Evolutionary conservation across 2,888 invertebrate genomes (phyloP).

Genomic region (Melinaea menophilus): DNA sequence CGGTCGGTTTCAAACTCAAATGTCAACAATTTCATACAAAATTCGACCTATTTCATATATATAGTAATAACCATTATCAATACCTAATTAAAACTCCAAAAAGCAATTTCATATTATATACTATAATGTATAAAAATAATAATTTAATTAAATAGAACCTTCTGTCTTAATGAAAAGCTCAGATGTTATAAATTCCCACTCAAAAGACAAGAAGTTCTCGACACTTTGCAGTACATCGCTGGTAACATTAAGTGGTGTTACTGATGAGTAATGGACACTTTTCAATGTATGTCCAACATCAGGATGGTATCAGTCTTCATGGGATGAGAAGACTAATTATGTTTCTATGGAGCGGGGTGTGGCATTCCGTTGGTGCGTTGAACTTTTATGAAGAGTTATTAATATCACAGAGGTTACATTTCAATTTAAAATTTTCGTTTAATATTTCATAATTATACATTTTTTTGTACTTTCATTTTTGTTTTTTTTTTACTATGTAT

Average conservation of each 20-base stretch:
- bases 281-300: slow-evolving; percentile 50
- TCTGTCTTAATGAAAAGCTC: slow-evolving; percentile 35
- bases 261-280: slow-evolving; percentile 18
- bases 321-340: slow-evolving; percentile 72
- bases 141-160: slow-evolving; percentile 45
- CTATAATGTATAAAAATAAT: no score
- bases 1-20: no score
- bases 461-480: neutral
- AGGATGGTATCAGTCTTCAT: slow-evolving; percentile 50
- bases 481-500: neutral
- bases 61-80: neutral
- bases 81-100: neutral
- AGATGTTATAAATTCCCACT: slow-evolving; percentile 31
- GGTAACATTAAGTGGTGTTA: slow-evolving; percentile 20
- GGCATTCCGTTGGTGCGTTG: slow-evolving; percentile 65
- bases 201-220: slow-evolving; percentile 9
- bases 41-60: no score
- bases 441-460: no score
- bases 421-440: no score
- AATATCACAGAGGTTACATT: slow-evolving; percentile 35
- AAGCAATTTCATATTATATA: neutral
- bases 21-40: no score
- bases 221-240: slow-evolving; percentile 32
- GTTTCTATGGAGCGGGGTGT: slow-evolving; percentile 67
- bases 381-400: slow-evolving; percentile 44